Base-by-base conservation (phyloP, 2,888 invertebrate genomes). In the Melinaea menophilus region DNA sequence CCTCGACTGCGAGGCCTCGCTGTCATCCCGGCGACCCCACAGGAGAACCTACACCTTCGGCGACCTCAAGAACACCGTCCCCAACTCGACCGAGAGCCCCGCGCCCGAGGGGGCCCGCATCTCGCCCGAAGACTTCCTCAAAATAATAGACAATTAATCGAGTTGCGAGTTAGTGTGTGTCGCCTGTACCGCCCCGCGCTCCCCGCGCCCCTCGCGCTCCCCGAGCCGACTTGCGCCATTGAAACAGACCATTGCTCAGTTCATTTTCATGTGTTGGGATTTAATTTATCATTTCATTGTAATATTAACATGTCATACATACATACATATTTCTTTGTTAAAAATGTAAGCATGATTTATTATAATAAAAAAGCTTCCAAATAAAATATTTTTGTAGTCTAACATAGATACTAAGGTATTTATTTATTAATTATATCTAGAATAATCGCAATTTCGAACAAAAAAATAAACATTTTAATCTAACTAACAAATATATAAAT, bases 171-270 rank as follows among this genome's bases (percentile, higher is more conserved):
- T 72, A 72, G 71, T 76, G 58, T 66, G 61, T 64, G 22, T 22
- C 22, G 22, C 22, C 22, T 22, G 22, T 22, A 22, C 22, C 22
- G 22, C 22, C 22, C 22, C 86, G 87, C 81, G 88, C 88, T 90
- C 90, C 79, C 85, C 85, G 80, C 77, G 78, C 70, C 86, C 22
- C 22, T 22, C 86, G 87, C 81, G 88, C 88, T 90, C 90, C 79
- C 85, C 85, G 80, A 77, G 78, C 70, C 86, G 83, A 82, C 74
- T 81, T 78, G 82, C 79, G 84, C 80, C 90, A 89, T 88, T 90
- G 89, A 87, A 90, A 90, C 90, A 82, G 86, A 79, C 84, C 88
- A 90, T 90, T 82, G 83, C 80, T 76, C 75, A 86, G 88, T 84
- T 74, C 55, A 47, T 48, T 58, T 22, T 55, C 35, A 61, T 64